Conservation (phyloP, 2,113 vertebrate species). For the Hyperopisus bebe region DNA sequence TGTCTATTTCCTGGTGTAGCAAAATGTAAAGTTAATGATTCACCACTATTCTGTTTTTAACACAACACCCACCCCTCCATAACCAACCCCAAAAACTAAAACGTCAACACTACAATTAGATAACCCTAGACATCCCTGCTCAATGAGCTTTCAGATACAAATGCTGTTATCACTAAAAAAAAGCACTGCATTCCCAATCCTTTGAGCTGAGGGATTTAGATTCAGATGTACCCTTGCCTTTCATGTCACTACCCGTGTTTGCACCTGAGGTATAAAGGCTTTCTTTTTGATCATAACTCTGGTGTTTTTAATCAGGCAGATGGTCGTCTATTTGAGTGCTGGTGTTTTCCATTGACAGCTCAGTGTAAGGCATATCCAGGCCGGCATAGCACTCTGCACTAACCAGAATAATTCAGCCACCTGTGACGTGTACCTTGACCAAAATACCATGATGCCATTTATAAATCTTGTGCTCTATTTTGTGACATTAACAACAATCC, state of each 20-base stretch:
- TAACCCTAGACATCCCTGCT: background rate
- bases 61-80: background rate
- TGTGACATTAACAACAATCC: background rate
- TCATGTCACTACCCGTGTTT: background rate
- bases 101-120: background rate
- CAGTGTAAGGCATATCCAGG: background rate
- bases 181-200: background rate
- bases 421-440: background rate
- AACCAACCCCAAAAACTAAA: background rate
- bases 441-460: background rate
- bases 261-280: background rate
- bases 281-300: background rate
- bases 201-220: background rate
- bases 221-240: background rate
- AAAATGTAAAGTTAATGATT: background rate
- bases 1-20: constrained; percentile 43
- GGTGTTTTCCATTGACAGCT: background rate
- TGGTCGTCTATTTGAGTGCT: background rate
- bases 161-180: background rate
- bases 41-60: background rate
- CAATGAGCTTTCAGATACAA: background rate
- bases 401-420: background rate
- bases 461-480: background rate
- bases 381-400: background rate
- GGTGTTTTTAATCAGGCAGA: background rate